Conservation (phyloP, 2,797 vertebrate species). For the Gobionotothen gibberifrons region DNA sequence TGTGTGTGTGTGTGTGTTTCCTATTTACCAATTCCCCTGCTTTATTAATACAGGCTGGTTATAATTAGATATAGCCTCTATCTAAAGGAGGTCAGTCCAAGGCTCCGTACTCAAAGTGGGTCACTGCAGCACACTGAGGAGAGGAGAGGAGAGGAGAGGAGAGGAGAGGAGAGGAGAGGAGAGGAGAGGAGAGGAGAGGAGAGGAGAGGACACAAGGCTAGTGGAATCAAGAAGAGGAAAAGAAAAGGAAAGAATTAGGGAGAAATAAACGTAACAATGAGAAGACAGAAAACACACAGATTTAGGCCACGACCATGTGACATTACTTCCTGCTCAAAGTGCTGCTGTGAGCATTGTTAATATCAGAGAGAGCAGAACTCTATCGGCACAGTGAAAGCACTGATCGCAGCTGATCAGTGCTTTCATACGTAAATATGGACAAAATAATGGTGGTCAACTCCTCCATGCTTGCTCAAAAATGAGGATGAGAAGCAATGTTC, state of each 20-base stretch:
- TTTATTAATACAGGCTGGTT: constrained; percentile 78
- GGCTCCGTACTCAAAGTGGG: constrained; percentile 80
- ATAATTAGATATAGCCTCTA: constrained; percentile 82
- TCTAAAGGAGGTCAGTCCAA: constrained; percentile 83
- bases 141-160: constrained; percentile 9
- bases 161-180: neutral
- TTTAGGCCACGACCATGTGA: constrained; percentile 37
- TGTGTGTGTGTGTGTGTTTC: constrained; percentile 50
- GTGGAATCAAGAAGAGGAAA: neutral
- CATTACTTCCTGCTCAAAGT: constrained; percentile 8
- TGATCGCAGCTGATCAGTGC: constrained; percentile 24
- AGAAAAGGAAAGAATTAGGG: no score
- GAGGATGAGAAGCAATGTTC: neutral
- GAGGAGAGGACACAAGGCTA: neutral
- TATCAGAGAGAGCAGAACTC: constrained; percentile 4
- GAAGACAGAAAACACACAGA: constrained; percentile 10
- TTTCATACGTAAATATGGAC: neutral
- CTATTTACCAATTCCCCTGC: constrained; percentile 79
- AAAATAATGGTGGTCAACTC: neutral
- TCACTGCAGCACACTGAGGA: constrained; percentile 70
- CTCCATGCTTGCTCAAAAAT: neutral
- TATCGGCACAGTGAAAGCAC: neutral
- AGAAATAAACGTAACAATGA: neutral
- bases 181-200: neutral
- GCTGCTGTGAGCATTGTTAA: neutral